Conservation (phyloP, 1,140 invertebrate species). For the Hydropsyche tenuis region DNA sequence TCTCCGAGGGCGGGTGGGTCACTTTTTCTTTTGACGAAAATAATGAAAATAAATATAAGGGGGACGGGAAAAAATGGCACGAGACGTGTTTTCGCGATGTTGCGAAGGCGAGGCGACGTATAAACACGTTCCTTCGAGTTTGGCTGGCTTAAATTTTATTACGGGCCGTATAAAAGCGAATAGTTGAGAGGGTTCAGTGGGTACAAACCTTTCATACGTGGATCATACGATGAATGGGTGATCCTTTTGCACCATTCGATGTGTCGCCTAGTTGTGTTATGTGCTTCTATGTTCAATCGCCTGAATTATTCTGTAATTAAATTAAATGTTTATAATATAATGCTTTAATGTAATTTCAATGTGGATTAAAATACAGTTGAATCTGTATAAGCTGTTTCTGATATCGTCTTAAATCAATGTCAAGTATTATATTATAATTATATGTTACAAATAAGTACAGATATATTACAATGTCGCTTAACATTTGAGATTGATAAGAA, state of each 20-base stretch:
- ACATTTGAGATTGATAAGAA: too few relatives aligned
- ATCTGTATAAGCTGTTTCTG: too few relatives aligned
- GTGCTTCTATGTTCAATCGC: background rate
- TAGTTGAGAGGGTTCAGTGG: background rate
- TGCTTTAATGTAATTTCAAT: background rate
- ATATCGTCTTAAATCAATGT: too few relatives aligned
- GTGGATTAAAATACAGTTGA: background rate
- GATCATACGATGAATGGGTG: background rate
- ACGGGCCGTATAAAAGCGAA: background rate
- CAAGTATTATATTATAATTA: too few relatives aligned
- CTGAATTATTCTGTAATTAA: too few relatives aligned
- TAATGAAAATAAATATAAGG: slow-evolving; percentile 6
- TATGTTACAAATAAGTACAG: too few relatives aligned
- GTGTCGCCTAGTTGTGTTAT: background rate
- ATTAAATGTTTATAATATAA: too few relatives aligned
- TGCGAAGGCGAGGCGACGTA: background rate
- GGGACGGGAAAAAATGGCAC: background rate
- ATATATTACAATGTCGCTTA: too few relatives aligned
- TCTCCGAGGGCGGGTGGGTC: background rate
- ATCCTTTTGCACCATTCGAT: too few relatives aligned
- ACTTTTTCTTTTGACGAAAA: background rate
- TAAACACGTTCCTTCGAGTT: background rate
- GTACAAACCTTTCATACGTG: slow-evolving; percentile 12
- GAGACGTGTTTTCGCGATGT: background rate
- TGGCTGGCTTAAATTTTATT: slow-evolving; percentile 3